Evolutionary conservation across 2,888 invertebrate species (phyloP).

Genomic region (Megastigmus dorsalis): DNA sequence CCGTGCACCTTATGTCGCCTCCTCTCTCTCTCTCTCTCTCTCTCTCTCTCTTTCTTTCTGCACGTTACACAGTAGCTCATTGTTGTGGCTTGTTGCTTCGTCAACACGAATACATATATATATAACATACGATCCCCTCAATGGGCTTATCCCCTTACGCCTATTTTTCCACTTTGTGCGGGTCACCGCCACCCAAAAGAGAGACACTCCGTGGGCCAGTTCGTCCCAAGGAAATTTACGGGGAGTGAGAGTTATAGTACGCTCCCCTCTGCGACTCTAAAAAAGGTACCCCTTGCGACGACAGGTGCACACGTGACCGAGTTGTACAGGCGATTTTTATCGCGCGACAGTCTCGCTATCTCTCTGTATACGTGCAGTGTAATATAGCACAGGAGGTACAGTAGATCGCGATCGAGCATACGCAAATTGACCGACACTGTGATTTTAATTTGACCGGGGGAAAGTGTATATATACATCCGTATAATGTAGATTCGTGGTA

Average conservation of each 20-base stretch:
- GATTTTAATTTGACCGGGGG: neutral
- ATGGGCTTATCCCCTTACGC: too few relatives aligned
- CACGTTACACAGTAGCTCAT: too few relatives aligned
- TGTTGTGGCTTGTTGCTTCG: constrained; percentile 32
- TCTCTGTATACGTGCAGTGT: too few relatives aligned
- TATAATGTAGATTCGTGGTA: too few relatives aligned
- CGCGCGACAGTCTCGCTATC: too few relatives aligned
- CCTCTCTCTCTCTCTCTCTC: neutral
- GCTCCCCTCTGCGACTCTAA: neutral
- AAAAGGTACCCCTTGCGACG: constrained; percentile 11
- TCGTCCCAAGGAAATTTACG: constrained; percentile 11
- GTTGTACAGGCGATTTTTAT: constrained; percentile 16
- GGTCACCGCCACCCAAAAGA: too few relatives aligned
- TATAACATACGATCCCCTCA: too few relatives aligned
- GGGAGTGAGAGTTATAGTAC: neutral
- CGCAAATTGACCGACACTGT: neutral
- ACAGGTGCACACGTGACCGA: constrained; percentile 27
- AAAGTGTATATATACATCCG: too few relatives aligned
- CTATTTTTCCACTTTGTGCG: constrained; percentile 3
- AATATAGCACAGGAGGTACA: neutral
- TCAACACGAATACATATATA: neutral
- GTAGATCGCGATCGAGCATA: neutral
- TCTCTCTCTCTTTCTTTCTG: constrained; percentile 4
- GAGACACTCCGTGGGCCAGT: neutral
- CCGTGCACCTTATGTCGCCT: constrained; percentile 42